Percentiles rank a stretch among this genome's conserved stretches.
Conservation (phyloP, 2,797 vertebrate species). For the Tokudaia muenninki region DNA sequence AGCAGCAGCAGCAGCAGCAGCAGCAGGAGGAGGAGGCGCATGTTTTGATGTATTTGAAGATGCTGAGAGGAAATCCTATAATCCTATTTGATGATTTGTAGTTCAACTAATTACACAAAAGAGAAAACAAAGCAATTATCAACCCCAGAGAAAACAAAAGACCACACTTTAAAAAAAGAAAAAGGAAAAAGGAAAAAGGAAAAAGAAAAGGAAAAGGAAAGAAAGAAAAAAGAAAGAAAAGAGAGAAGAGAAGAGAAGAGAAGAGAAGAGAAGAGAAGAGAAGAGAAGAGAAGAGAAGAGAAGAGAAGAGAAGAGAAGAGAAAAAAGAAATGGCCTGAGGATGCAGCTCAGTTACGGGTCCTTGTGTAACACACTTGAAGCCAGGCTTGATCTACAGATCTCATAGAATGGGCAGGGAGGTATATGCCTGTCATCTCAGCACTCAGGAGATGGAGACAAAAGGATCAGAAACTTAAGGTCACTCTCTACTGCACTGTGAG, state of each 20-base stretch:
- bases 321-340: background rate
- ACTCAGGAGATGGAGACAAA: background rate
- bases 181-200: background rate
- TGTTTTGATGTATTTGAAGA: background rate
- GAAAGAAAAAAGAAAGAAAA: background rate
- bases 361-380: background rate
- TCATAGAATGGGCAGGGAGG: no score
- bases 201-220: no score
- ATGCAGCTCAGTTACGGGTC: background rate
- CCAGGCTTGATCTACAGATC: background rate
- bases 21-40: background rate
- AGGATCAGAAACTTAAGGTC: background rate
- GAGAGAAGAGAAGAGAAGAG: fast-evolving
- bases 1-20: background rate
- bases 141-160: constrained; percentile 21
- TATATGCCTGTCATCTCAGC: background rate
- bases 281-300: fast-evolving
- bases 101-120: background rate
- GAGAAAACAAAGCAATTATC: constrained; percentile 54
- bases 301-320: no score
- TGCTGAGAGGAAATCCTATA: constrained; percentile 11
- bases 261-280: fast-evolving
- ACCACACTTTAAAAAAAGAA: background rate
- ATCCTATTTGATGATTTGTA: constrained; percentile 33
- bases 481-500: background rate